phyloP scores from a whole-genome alignment of 1,140 invertebrate genomes.

The Eurytemora carolleeae region DNA sequence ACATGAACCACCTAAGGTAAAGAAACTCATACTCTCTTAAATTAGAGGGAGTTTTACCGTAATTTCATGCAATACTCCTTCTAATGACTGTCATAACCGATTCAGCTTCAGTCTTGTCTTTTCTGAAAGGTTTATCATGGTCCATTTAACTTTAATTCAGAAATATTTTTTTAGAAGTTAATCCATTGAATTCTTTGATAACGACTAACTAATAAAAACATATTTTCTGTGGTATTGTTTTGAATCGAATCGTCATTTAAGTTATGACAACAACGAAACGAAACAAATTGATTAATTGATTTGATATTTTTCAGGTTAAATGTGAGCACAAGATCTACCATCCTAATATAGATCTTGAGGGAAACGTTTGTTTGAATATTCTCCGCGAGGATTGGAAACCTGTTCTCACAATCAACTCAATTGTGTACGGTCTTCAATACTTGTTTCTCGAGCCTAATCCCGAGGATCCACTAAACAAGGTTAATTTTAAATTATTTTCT shows the following conservation, averaged over 20 bases:
- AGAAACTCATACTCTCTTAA: too few relatives aligned
- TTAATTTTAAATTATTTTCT: too few relatives aligned
- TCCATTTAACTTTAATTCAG: background rate
- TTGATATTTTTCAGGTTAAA: conserved; percentile 3
- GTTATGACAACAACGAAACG: too few relatives aligned
- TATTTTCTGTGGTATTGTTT: background rate
- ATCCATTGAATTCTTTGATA: background rate
- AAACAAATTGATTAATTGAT: background rate
- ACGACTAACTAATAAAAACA: background rate
- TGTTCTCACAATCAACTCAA: conserved; percentile 88
- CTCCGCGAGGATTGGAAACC: conserved; percentile 97
- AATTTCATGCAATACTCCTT: too few relatives aligned
- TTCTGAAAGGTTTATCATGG: too few relatives aligned
- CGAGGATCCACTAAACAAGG: conserved; percentile 90
- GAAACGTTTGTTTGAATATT: conserved; percentile 85
- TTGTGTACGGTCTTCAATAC: conserved; percentile 94
- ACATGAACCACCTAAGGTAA: conserved; percentile 85
- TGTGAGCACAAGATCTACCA: conserved; percentile 52
- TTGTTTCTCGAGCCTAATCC: conserved; percentile 95
- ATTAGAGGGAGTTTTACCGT: too few relatives aligned
- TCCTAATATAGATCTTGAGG: conserved; percentile 84
- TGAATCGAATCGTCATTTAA: too few relatives aligned
- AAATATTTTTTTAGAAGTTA: background rate
- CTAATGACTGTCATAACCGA: too few relatives aligned
- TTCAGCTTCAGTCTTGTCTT: too few relatives aligned